Percentiles rank a stretch among this genome's conserved stretches.
These are phyloP conservation scores for Chionoecetes opilio DNA, from an alignment of 1,140 invertebrate genomes.

Conservation along the genomic window DNA sequence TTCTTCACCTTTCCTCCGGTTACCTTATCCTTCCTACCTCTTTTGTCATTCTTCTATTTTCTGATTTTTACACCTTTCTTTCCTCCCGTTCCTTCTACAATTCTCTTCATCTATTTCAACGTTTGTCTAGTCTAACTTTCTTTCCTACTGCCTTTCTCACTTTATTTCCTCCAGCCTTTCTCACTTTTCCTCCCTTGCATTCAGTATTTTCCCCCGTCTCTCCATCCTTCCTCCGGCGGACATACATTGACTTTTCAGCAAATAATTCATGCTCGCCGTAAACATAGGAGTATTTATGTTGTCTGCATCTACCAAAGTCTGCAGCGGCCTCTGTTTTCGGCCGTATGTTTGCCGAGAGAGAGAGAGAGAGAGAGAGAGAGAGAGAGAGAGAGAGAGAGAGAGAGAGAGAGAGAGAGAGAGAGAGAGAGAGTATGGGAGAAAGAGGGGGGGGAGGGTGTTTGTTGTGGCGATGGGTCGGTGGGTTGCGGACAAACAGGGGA, in stretches of 20 bases:
- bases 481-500: conserved; percentile 36
- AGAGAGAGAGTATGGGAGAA: conserved; percentile 22
- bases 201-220: not conserved
- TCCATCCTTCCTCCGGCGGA: not conserved
- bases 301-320: not conserved
- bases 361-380: conserved; percentile 47
- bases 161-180: no score
- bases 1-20: not conserved
- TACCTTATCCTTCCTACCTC: not conserved
- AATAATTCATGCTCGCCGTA: not conserved
- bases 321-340: not conserved
- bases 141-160: not conserved
- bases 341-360: not conserved
- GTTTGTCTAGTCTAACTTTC: not conserved
- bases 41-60: not conserved
- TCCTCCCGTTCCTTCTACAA: not conserved
- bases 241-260: not conserved
- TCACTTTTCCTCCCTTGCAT: no score
- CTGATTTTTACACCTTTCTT: not conserved
- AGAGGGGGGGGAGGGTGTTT: conserved; percentile 36
- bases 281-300: not conserved
- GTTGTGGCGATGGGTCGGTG: conserved; percentile 40
- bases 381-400: conserved; percentile 36
- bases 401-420: conserved; percentile 31
- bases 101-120: not conserved